Conservation (phyloP, 2,797 vertebrate species). For the Lophotriccus pileatus region DNA sequence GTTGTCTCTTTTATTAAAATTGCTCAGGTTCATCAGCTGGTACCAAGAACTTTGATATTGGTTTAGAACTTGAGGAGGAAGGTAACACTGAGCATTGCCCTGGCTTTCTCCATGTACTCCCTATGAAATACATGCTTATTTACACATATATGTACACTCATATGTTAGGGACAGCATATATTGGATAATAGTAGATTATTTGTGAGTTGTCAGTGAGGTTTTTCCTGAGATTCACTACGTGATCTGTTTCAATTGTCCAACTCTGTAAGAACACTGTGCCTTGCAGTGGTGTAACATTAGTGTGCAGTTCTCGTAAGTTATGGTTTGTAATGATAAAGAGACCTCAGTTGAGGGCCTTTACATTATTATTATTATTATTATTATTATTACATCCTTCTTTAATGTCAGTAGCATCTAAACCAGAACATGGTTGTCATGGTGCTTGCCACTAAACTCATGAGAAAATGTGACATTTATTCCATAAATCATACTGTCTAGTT, state of each 20-base stretch:
- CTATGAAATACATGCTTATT: background rate
- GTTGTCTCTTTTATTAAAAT: slow-evolving; percentile 46
- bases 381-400: background rate
- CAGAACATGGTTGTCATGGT: background rate
- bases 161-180: background rate
- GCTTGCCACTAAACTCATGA: background rate
- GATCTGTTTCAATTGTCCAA: background rate
- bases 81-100: background rate
- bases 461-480: background rate
- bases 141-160: background rate
- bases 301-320: background rate
- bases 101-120: background rate
- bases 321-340: background rate
- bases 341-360: background rate
- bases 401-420: background rate
- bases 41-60: background rate
- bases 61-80: background rate
- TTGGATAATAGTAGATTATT: background rate
- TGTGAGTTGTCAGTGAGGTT: background rate
- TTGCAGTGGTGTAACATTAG: background rate
- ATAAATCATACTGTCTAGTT: background rate
- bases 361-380: background rate
- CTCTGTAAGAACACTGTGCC: background rate
- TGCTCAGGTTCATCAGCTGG: slow-evolving; percentile 41
- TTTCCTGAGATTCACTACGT: background rate